Conservation (phyloP, 2,888 invertebrate genomes). For the Choristoneura rosaceana region DNA sequence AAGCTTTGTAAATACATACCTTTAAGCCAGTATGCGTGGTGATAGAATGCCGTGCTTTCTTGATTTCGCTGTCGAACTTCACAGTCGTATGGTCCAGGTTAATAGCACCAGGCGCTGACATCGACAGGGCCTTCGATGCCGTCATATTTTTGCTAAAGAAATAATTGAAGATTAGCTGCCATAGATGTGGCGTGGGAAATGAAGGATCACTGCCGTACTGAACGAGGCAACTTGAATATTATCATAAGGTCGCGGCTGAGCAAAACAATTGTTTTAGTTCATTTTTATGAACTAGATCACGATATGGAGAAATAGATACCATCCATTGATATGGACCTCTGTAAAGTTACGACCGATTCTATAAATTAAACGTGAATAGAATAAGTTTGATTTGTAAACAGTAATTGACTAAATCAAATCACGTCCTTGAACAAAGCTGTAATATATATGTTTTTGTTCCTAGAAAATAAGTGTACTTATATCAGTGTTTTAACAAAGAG, state of each 20-base stretch:
- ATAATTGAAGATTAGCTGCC: neutral
- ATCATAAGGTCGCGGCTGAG: too few species aligned
- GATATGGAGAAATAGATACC: too few species aligned
- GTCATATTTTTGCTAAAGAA: conserved; percentile 87
- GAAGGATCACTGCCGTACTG: neutral
- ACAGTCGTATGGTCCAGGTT: conserved; percentile 90
- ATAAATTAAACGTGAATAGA: too few species aligned
- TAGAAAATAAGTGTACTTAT: neutral
- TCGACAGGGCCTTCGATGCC: conserved; percentile 90
- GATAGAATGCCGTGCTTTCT: conserved; percentile 82
- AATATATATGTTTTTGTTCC: neutral
- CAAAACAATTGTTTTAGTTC: too few species aligned
- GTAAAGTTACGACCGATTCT: too few species aligned
- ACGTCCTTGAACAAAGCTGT: neutral
- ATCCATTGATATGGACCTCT: too few species aligned
- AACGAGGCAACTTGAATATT: too few species aligned
- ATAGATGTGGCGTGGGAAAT: neutral
- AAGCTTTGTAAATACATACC: conserved; percentile 52
- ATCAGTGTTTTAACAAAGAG: neutral
- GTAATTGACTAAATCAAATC: too few species aligned
- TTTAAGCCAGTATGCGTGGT: conserved; percentile 73
- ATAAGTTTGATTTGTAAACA: too few species aligned
- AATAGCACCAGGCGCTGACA: conserved; percentile 95
- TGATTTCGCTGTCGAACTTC: conserved; percentile 88
- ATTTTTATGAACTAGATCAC: too few species aligned